Conservation (phyloP, 2,888 invertebrate genomes). For the Amorpha juglandis region DNA sequence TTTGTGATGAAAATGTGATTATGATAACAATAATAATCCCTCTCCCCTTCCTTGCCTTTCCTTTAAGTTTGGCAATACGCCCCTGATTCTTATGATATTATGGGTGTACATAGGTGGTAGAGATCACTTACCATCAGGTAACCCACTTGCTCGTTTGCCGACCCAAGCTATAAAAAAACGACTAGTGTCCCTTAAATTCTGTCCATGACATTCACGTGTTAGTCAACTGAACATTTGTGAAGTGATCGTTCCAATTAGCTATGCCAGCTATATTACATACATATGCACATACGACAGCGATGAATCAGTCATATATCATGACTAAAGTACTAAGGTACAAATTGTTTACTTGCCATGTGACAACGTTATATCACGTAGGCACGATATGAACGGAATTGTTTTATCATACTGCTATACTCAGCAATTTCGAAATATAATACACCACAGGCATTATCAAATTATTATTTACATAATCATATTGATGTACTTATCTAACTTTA, state of each 20-base stretch:
- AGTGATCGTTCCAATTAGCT: not conserved
- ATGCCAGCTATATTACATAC: not conserved
- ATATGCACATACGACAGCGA: conserved; percentile 6
- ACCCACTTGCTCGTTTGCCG: too few species aligned
- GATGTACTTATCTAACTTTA: not conserved
- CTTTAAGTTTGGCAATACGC: too few species aligned
- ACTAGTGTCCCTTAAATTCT: not conserved
- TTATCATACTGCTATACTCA: not conserved
- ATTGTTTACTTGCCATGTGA: conserved; percentile 6
- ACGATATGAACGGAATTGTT: conserved; percentile 8
- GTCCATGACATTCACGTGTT: not conserved
- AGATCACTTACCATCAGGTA: too few species aligned
- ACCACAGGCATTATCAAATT: too few species aligned
- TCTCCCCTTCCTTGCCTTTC: too few species aligned
- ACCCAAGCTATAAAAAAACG: too few species aligned
- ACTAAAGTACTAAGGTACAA: conserved; percentile 22
- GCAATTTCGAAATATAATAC: too few species aligned
- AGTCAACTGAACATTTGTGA: not conserved
- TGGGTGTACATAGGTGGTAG: too few species aligned
- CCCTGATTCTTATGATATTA: too few species aligned
- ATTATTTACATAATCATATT: too few species aligned
- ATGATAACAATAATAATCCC: too few species aligned
- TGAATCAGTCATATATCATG: conserved; percentile 20
- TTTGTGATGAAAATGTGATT: too few species aligned
- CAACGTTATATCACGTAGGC: conserved; percentile 16